phyloP scores from a whole-genome alignment of 2,888 invertebrate genomes.

The Strigamia crassipes region DNA sequence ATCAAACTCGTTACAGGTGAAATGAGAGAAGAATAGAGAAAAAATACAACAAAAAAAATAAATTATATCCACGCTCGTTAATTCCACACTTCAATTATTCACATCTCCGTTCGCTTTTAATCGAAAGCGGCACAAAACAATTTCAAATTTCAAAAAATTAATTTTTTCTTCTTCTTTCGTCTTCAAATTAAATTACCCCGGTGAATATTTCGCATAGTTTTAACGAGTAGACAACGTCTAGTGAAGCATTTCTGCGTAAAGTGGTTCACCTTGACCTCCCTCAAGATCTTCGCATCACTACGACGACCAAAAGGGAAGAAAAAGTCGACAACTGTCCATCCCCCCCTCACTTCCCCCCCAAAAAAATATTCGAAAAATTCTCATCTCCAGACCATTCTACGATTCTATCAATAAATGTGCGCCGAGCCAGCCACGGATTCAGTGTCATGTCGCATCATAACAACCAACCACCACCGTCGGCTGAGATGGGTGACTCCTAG shows the following conservation, averaged over 20 bases:
- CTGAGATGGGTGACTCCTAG: slow-evolving; percentile 42
- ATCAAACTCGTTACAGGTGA: slow-evolving; percentile 35
- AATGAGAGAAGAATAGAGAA: background rate
- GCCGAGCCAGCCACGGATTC: slow-evolving; percentile 31
- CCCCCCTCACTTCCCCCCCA: background rate
- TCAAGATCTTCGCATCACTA: slow-evolving; percentile 25
- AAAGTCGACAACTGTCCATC: background rate
- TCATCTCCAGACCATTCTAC: slow-evolving; percentile 12
- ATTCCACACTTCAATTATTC: background rate
- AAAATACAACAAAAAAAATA: no score
- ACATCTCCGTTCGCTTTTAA: background rate
- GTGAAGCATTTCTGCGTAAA: slow-evolving; percentile 39
- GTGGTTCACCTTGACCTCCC: slow-evolving; percentile 46
- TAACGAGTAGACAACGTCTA: slow-evolving; percentile 28
- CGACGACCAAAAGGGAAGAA: background rate
- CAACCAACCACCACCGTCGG: slow-evolving; percentile 30
- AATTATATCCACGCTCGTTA: background rate
- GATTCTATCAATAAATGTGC: slow-evolving; percentile 42
- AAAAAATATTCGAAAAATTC: background rate
- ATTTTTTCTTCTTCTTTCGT: no score
- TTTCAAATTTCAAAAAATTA: no score
- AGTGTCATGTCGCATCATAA: slow-evolving; percentile 42
- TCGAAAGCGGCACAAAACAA: background rate
- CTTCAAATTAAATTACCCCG: no score
- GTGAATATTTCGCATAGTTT: background rate